Base-by-base conservation (phyloP, 1,140 invertebrate species). In the Drosophila yakuba region DNA sequence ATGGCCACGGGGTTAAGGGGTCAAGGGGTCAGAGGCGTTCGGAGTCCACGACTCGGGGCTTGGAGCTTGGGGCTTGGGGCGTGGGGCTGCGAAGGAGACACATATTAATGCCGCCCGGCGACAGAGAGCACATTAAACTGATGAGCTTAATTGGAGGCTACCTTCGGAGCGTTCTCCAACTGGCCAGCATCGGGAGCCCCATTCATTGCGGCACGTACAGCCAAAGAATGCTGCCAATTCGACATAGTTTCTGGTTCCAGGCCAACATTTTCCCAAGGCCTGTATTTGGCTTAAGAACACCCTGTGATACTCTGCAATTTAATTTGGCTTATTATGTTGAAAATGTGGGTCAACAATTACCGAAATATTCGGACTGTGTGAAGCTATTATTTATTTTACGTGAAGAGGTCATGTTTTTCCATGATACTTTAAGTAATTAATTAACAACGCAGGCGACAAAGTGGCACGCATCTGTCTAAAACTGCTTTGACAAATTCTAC, bases 121-220 rank as follows among this genome's bases (percentile, higher is more conserved):
- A 80, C 80, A 66, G 84, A 72, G 84, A 84, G 66, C 77, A 89
- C 84, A 88, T 88, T 88, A 89, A 88, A 84, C 84, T 88, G 84
- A 88, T 88, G 84, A 89, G 84, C 84, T 88, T 88, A 88, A 88
- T 88, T 88, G 84, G 77, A 84, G 84, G 84, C 89, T 88, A 89
- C 76, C 84, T 84, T 64, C 73, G 64, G 59, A 67, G 64, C 28
- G 36, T 43, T 62, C 71, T 60, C 39, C 36, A 17, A 43, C 66
- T 60, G 45, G 45, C 36, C 45, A n/a, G 62, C 43, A 45, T 45
- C 39, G 52, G 58, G 39, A 41, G 39, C 63, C 44, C 44, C 62
- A 60, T 47, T 74, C 66, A 82, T 79, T 82, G 67, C 55, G 44
- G 75, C 66, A 82, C 82, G 82, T 73, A 44, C 35, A 25, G 20